A percentile compares a stretch with the other conserved stretches of the same genome.
Evolutionary conservation across 2,113 vertebrate genomes (phyloP).

Genomic region (Ictidomys tridecemlineatus): DNA sequence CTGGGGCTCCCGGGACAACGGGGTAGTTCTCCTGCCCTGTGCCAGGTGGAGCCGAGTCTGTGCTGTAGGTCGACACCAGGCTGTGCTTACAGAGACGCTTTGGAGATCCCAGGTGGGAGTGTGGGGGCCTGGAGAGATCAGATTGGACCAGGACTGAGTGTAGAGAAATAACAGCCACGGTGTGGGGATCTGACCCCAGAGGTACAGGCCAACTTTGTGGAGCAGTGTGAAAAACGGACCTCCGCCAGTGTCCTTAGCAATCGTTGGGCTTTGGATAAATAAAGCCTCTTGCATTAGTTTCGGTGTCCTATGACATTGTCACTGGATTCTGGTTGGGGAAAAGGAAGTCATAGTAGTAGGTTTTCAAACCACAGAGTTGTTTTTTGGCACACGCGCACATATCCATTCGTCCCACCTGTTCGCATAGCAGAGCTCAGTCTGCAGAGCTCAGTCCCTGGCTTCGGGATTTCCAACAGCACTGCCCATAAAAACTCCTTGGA

Average conservation of each 20-base stretch:
- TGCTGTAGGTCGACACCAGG: background rate
- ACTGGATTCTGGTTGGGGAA: background rate
- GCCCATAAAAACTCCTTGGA: rapidly evolving
- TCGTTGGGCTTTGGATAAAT: background rate
- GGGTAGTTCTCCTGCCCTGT: background rate
- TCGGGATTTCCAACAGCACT: rapidly evolving
- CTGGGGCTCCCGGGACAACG: background rate
- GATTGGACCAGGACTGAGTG: background rate
- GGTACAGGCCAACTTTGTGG: rapidly evolving
- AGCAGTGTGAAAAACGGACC: background rate
- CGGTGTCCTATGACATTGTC: rapidly evolving
- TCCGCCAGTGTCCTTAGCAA: background rate
- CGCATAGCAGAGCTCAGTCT: background rate
- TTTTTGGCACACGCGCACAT: rapidly evolving
- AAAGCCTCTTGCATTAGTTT: too few relatives aligned
- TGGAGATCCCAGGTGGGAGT: background rate
- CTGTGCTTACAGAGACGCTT: background rate
- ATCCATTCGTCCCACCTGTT: background rate
- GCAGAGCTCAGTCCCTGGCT: rapidly evolving
- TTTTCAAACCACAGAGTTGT: background rate
- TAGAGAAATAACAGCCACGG: background rate
- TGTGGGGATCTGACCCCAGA: background rate
- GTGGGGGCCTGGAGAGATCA: background rate
- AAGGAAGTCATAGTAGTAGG: background rate
- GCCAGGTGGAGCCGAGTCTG: background rate